Evolutionary conservation across 2,113 vertebrate species (phyloP).

Genomic region (Mormyrus iriodes): DNA sequence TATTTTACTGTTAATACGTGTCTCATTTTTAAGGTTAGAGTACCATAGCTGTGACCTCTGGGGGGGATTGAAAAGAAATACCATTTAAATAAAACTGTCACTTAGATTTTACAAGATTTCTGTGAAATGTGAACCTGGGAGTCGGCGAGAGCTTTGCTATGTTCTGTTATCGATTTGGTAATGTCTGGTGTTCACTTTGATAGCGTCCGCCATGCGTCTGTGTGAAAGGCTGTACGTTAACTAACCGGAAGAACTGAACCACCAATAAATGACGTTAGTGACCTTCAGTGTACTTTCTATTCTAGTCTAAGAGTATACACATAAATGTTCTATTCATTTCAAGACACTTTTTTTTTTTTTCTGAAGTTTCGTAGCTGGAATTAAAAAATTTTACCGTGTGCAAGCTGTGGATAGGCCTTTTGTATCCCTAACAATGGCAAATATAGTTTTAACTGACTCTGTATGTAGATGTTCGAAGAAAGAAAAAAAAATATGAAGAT

Average conservation of each 20-base stretch:
- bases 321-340: background rate
- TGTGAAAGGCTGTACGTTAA: background rate
- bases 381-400: background rate
- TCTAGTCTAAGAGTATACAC: background rate
- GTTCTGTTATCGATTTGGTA: conserved; percentile 41
- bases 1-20: background rate
- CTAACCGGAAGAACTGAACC: background rate
- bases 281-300: conserved; percentile 5
- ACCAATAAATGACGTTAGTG: background rate
- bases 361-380: background rate
- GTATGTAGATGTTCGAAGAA: background rate
- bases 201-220: background rate
- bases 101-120: conserved; percentile 53
- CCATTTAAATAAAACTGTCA: conserved; percentile 42
- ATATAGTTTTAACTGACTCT: conserved; percentile 3
- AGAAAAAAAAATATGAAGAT: conserved; percentile 24
- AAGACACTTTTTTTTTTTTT: background rate
- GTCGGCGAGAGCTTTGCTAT: conserved; percentile 34
- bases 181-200: background rate
- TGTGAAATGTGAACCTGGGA: conserved; percentile 52
- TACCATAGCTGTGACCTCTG: conserved; percentile 44
- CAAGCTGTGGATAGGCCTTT: background rate
- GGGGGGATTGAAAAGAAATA: conserved; percentile 36
- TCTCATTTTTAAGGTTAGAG: conserved; percentile 35
- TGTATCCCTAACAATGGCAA: background rate